Evolutionary conservation across 2,797 vertebrate genomes (phyloP).

Genomic region (Coccyzus lansbergi): DNA sequence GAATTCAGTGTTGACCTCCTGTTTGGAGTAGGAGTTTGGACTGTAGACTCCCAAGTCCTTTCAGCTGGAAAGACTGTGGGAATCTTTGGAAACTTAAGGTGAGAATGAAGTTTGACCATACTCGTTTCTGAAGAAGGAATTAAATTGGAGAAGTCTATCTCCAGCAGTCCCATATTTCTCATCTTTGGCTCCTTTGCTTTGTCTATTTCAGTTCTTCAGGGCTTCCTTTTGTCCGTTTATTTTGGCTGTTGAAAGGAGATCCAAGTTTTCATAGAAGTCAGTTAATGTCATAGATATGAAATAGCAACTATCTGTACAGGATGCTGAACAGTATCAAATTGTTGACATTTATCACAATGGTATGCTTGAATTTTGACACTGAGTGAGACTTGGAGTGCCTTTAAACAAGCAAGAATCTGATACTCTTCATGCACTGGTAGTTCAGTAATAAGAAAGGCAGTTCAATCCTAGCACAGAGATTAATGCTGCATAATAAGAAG

Average conservation of each 20-base stretch:
- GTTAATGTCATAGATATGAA: background rate
- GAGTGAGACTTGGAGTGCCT: background rate
- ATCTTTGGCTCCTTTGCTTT: background rate
- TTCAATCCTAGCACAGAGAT: background rate
- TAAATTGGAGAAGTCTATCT: background rate
- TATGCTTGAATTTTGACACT: background rate
- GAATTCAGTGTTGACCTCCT: background rate
- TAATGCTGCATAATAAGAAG: background rate
- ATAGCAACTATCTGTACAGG: background rate
- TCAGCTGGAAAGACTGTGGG: background rate
- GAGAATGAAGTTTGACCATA: background rate
- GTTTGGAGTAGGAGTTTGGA: background rate
- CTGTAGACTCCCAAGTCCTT: background rate
- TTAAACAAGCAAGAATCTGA: background rate
- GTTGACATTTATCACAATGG: background rate
- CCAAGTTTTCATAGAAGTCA: background rate
- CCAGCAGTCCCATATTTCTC: background rate
- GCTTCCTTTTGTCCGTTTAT: background rate
- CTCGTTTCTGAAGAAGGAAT: background rate
- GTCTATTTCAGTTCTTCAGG: background rate
- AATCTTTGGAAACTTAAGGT: background rate
- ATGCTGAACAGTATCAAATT: background rate
- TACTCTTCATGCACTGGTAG: background rate
- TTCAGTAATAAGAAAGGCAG: background rate
- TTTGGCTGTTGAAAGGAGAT: background rate